These are phyloP conservation scores for Melangyna quadrimaculata DNA, from an alignment of 2,888 invertebrate species.

Conservation along the genomic window DNA sequence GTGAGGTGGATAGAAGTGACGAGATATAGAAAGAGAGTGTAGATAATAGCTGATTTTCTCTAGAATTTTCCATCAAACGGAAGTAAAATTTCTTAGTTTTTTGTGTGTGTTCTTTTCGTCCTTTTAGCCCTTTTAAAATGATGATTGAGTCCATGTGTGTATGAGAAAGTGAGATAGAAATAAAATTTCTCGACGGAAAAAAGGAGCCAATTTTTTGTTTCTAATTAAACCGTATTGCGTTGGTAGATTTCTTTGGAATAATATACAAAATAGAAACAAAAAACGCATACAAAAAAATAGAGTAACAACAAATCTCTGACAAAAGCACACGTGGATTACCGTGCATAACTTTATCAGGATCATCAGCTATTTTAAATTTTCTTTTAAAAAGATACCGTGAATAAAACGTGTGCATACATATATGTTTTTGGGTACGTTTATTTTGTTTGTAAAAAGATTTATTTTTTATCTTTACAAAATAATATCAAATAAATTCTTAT, in stretches of 20 bases:
- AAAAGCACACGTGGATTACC: conserved; percentile 67
- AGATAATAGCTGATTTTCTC: conserved; percentile 42
- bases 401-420: neutral
- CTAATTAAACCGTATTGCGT: neutral
- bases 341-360: conserved; percentile 32
- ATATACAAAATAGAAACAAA: neutral
- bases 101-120: no score
- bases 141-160: neutral
- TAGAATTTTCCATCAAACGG: conserved; percentile 59
- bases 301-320: conserved; percentile 19
- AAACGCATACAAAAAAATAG: no score
- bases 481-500: neutral
- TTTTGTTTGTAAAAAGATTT: neutral
- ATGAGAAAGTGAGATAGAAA: neutral
- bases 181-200: neutral
- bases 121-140: conserved; percentile 14
- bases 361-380: neutral
- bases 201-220: neutral
- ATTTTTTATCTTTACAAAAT: neutral
- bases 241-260: neutral
- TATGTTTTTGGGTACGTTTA: conserved; percentile 47
- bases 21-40: conserved; percentile 7
- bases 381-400: neutral
- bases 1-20: conserved; percentile 14
- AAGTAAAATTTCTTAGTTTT: conserved; percentile 36